Evolutionary conservation across 2,888 invertebrate genomes (phyloP), one percentile per base, ranked within the genome.

Genomic region (Megamerina dolium): DNA sequence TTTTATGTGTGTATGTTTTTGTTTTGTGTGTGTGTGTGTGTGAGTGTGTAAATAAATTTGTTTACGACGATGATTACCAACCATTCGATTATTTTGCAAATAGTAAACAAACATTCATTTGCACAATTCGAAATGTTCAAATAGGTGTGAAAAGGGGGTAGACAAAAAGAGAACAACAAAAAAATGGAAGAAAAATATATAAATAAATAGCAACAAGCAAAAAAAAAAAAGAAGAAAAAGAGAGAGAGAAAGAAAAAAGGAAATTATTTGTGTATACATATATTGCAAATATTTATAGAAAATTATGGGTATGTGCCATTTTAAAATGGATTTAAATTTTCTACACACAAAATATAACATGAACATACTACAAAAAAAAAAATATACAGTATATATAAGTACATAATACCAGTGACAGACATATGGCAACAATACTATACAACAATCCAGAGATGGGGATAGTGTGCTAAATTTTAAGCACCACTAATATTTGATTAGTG

Each of bases 161-260:
- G 39, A n/a, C n/a, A n/a, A n/a, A 35, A 34, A 14, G 17, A 27
- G 32, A 13, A 27, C 23, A 26, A 20, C 10, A 31, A 32, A 14
- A 33, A 21, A 33, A 34, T 19, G 19, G 19, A 33, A 32, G 29
- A 55, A 49, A 52, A 6, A 23, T 20, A 14, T 33, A 33, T 19
- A 59, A 50, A 59, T 12, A 42, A 41, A 31, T 37, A 35, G 41
- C 13, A 10, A 10, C 10, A 23, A 45, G 41, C 52, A 59, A 55
- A 51, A 51, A 36, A 46, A 35, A 12, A 49, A 48, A 46, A 23
- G 33, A 36, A 31, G 17, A 51, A 43, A 44, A 39, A 27, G 45
- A 43, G 23, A 43, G 37, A 45, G 41, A 42, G 19, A 43, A 37
- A 38, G 43, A 40, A 41, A 33, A 36, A 32, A 16, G 37, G 32